Evolutionary conservation across 2,888 invertebrate species (phyloP).

Genomic region (Agriopis marginaria): DNA sequence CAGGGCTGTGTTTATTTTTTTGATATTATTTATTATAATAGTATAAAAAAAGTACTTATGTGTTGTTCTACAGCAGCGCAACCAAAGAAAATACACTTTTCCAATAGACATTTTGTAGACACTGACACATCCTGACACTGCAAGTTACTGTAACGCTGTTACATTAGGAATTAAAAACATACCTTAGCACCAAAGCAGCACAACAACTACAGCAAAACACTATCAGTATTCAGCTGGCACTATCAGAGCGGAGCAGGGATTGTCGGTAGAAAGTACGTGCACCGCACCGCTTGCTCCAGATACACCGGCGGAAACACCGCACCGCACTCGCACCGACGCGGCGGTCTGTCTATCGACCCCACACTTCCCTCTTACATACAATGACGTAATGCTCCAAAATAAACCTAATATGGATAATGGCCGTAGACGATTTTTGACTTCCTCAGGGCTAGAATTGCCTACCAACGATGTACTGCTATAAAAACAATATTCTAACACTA

Average conservation of each 20-base stretch:
- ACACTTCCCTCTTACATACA: slow-evolving; percentile 60
- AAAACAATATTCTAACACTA: slow-evolving; percentile 37
- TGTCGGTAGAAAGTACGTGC: slow-evolving; percentile 32
- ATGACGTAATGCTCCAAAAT: slow-evolving; percentile 86
- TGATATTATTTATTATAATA: no score
- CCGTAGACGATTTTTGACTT: slow-evolving; percentile 58
- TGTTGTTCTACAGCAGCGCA: not conserved
- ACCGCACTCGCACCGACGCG: slow-evolving; percentile 45
- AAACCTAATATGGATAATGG: slow-evolving; percentile 79
- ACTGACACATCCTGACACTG: not conserved
- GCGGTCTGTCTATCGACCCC: slow-evolving; percentile 50
- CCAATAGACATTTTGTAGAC: not conserved
- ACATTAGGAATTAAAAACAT: not conserved
- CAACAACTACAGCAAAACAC: not conserved
- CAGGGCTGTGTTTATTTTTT: no score
- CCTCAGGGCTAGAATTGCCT: slow-evolving; percentile 46
- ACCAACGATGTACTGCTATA: slow-evolving; percentile 9
- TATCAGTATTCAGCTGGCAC: slow-evolving; percentile 18
- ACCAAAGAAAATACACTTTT: not conserved
- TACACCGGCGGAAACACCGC: slow-evolving; percentile 54
- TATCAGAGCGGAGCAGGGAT: slow-evolving; percentile 40
- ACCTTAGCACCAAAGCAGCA: not conserved
- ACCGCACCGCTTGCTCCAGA: slow-evolving; percentile 35
- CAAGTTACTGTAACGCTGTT: not conserved
- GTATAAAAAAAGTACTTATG: no score